These are phyloP conservation scores for Caenorhabditis sp. DNA, from an alignment of 2,888 invertebrate species.

Conservation along the genomic window DNA sequence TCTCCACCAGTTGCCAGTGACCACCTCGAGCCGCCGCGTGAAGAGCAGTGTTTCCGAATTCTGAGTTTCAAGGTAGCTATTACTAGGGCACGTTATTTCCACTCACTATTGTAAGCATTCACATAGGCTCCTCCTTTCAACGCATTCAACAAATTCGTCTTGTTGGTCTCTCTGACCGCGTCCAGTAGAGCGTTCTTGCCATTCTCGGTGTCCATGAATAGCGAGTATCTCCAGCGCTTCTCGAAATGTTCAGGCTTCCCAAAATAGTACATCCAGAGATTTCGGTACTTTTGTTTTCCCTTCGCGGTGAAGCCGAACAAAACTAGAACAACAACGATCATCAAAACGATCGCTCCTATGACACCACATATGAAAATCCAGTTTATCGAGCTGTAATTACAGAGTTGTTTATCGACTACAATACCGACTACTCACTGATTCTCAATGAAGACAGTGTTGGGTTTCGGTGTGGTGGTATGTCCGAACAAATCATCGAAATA, in stretches of 20 bases:
- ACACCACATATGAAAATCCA: neutral
- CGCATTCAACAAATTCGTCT: slow-evolving; percentile 4
- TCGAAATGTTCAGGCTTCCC: slow-evolving; percentile 1
- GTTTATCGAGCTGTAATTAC: no score
- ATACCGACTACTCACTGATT: no score
- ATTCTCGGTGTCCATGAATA: neutral
- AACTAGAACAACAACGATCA: neutral
- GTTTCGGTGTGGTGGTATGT: no score
- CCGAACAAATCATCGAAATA: neutral
- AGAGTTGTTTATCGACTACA: no score
- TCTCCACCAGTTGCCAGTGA: neutral
- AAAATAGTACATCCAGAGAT: neutral
- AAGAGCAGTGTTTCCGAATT: slow-evolving; percentile 17
- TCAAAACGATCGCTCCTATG: neutral
- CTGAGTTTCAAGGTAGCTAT: neutral
- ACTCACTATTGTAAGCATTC: slow-evolving; percentile 13
- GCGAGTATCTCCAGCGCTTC: slow-evolving; percentile 6
- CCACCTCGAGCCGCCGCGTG: slow-evolving; percentile 12
- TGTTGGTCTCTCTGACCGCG: slow-evolving; percentile 2
- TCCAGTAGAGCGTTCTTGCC: neutral
- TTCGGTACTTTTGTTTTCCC: neutral
- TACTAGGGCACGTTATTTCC: no score
- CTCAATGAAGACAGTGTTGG: no score
- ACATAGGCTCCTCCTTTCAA: neutral
- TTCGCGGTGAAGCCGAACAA: neutral